Evolutionary conservation across 2,888 invertebrate genomes (phyloP).

Genomic region (Drosophila mimica): DNA sequence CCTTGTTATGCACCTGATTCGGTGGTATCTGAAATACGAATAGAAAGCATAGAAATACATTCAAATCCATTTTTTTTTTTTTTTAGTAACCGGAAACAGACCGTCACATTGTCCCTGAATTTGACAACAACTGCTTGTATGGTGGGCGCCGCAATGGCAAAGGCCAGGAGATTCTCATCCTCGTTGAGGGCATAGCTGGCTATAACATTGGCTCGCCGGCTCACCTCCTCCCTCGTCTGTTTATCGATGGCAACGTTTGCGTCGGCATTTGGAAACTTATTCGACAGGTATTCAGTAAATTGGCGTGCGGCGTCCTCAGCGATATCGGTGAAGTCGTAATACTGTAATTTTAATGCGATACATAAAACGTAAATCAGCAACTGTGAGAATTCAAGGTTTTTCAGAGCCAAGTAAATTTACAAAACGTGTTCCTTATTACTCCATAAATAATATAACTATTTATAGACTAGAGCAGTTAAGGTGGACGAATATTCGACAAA

Average conservation of each 20-base stretch:
- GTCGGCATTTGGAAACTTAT: slow-evolving; percentile 80
- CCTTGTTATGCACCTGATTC: slow-evolving; percentile 84
- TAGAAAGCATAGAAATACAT: neutral
- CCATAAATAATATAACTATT: neutral
- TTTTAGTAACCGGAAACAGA: slow-evolving; percentile 36
- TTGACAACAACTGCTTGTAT: slow-evolving; percentile 85
- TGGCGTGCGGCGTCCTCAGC: slow-evolving; percentile 84
- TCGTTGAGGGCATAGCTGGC: slow-evolving; percentile 84
- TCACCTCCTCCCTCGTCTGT: slow-evolving; percentile 81
- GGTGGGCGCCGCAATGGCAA: slow-evolving; percentile 85
- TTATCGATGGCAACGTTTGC: slow-evolving; percentile 73
- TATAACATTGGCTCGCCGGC: slow-evolving; percentile 83
- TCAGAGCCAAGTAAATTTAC: slow-evolving; percentile 1
- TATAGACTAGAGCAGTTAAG: neutral
- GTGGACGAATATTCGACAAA: neutral
- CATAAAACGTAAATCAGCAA: slow-evolving; percentile 27
- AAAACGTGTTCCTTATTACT: neutral
- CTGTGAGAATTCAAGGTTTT: neutral
- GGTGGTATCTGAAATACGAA: slow-evolving; percentile 79
- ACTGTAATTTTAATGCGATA: slow-evolving; percentile 64
- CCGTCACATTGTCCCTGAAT: slow-evolving; percentile 85
- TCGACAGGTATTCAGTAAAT: slow-evolving; percentile 83
- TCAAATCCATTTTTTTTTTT: slow-evolving; percentile 2
- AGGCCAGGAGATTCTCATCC: slow-evolving; percentile 85
- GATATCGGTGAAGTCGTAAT: slow-evolving; percentile 84